Conservation (phyloP, 2,113 vertebrate species). For the Pitta sordida region DNA sequence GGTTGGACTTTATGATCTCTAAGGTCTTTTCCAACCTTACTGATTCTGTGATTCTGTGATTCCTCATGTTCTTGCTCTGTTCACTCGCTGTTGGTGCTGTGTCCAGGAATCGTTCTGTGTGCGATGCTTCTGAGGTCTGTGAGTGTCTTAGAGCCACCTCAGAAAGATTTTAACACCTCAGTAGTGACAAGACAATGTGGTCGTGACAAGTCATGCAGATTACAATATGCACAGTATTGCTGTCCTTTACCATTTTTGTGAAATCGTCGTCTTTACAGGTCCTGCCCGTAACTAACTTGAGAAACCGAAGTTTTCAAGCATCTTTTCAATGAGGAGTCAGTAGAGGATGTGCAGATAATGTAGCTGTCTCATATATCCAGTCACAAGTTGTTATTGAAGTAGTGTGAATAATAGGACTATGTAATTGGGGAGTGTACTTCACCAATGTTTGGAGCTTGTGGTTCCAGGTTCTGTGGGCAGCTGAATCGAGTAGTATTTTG, state of each 20-base stretch:
- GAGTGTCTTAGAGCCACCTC: neutral
- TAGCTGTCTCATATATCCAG: neutral
- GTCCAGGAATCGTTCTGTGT: neutral
- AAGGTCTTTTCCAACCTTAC: too few relatives aligned
- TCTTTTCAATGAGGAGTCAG: neutral
- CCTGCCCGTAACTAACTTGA: neutral
- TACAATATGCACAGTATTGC: accelerated
- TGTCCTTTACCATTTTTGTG: neutral
- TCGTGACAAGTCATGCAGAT: too few relatives aligned
- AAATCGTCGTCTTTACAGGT: neutral
- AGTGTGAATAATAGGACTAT: neutral
- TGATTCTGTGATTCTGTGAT: too few relatives aligned
- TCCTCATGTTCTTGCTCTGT: neutral
- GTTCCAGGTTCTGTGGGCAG: neutral
- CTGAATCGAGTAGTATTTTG: neutral
- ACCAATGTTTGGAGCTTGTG: neutral
- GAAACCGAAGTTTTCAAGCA: neutral
- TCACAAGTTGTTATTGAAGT: neutral
- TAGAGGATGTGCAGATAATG: neutral
- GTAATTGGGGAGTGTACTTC: neutral
- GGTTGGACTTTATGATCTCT: too few relatives aligned
- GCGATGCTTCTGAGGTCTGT: neutral
- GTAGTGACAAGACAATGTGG: too few relatives aligned
- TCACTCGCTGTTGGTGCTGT: neutral
- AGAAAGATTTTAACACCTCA: neutral